Conservation (phyloP, 37 sponge, comb jelly and placozoan species). For the Crambe crambe region DNA sequence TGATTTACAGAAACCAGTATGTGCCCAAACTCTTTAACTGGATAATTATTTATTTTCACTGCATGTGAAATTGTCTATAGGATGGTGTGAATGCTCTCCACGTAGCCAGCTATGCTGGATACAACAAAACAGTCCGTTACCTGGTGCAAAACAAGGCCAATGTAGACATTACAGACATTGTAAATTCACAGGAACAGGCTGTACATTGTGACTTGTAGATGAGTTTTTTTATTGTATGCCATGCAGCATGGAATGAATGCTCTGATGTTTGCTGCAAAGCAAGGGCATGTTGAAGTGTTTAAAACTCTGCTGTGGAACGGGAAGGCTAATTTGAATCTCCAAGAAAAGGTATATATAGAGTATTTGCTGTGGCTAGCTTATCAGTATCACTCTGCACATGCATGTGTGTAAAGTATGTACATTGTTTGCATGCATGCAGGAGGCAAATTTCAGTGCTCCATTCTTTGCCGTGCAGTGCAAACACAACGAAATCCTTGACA, state of each 20-base stretch:
- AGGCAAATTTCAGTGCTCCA: conserved; percentile 9
- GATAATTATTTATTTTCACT: neutral
- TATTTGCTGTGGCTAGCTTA: neutral
- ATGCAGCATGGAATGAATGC: conserved; percentile 1
- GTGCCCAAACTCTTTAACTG: neutral
- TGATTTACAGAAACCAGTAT: neutral
- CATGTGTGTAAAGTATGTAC: no score
- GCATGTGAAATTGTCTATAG: neutral
- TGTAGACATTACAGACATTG: conserved; percentile 1
- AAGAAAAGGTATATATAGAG: neutral
- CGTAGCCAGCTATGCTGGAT: conserved; percentile 3
- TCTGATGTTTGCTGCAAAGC: conserved; percentile 4
- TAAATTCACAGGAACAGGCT: no score
- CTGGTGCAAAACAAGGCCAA: neutral
- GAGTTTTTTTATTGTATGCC: neutral
- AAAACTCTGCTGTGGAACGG: neutral
- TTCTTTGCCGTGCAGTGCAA: conserved; percentile 12
- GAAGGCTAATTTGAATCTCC: conserved; percentile 1
- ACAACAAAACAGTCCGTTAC: neutral
- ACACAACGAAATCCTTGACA: neutral
- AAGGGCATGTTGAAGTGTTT: conserved; percentile 1
- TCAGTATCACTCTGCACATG: neutral
- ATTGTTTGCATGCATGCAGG: no score
- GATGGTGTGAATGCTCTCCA: conserved; percentile 9
- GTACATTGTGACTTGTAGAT: neutral